Evolutionary conservation across 2,113 vertebrate genomes (phyloP).

Genomic region (Petaurus breviceps): DNA sequence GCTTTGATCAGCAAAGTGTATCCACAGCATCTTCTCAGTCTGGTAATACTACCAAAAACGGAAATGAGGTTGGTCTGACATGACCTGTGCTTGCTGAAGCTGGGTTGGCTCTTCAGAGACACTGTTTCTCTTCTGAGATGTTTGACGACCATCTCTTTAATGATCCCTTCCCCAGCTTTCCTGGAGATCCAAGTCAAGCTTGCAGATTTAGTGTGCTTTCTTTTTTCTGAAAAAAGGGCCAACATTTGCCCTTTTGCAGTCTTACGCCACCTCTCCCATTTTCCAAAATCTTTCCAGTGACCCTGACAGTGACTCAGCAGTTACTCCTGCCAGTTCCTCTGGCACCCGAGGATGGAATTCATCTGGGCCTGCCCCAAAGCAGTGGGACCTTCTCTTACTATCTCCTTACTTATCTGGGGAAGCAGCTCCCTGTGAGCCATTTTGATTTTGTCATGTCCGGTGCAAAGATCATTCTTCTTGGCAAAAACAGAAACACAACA

Average conservation of each 20-base stretch:
- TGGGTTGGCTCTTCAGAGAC: not conserved
- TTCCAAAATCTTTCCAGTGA: not conserved
- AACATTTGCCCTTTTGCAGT: not conserved
- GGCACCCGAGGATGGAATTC: not conserved
- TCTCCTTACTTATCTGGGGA: not conserved
- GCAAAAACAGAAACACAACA: not conserved
- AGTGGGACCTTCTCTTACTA: not conserved
- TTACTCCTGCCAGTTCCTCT: not conserved
- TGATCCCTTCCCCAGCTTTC: not conserved
- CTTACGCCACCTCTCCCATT: not conserved
- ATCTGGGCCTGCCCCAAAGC: not conserved
- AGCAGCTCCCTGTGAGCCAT: not conserved
- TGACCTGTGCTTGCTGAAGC: not conserved
- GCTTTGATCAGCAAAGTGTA: not conserved
- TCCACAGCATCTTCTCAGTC: not conserved
- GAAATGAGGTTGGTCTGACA: not conserved
- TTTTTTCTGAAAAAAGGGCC: not conserved
- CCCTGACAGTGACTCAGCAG: not conserved
- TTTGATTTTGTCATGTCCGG: not conserved
- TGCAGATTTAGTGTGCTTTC: not conserved
- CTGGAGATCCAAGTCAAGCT: not conserved
- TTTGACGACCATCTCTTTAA: not conserved
- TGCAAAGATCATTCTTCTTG: not conserved
- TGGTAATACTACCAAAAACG: not conserved
- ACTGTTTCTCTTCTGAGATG: not conserved